Conservation (phyloP, 2,113 vertebrate species). For the Papio anubis region DNA sequence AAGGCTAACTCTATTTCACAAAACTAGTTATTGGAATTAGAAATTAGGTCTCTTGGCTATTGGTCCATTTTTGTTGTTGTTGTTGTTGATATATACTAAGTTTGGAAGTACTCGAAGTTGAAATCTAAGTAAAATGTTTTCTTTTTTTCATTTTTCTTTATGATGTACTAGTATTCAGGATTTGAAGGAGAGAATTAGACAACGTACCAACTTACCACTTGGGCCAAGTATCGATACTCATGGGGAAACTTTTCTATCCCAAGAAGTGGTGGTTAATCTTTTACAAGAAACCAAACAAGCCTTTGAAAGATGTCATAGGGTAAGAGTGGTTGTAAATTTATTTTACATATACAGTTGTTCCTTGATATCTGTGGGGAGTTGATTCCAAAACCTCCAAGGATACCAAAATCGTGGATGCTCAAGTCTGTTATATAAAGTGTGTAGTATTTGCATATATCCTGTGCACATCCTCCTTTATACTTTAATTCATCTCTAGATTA, state of each 20-base stretch:
- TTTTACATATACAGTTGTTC: neutral
- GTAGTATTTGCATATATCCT: neutral
- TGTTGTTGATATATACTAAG: neutral
- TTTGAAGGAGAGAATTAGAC: slow-evolving; percentile 96
- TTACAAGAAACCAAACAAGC: slow-evolving; percentile 98
- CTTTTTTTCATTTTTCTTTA: slow-evolving; percentile 1
- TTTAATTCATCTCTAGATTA: neutral
- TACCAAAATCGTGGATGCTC: neutral
- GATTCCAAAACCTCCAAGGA: neutral
- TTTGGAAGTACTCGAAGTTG: slow-evolving; percentile 44
- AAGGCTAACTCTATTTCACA: neutral
- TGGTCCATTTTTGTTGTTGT: slow-evolving; percentile 23
- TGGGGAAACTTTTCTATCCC: slow-evolving; percentile 97
- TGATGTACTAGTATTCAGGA: slow-evolving; percentile 93
- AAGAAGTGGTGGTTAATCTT: slow-evolving; percentile 98
- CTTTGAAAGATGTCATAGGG: slow-evolving; percentile 98
- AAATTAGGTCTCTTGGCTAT: neutral
- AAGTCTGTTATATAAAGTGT: neutral
- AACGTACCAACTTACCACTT: slow-evolving; percentile 94
- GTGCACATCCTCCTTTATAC: neutral
- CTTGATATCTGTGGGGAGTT: neutral
- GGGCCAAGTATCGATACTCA: slow-evolving; percentile 98
- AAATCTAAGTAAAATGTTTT: slow-evolving; percentile 42
- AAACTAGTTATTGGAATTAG: slow-evolving; percentile 42
- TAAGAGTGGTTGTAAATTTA: slow-evolving; percentile 79